These are phyloP conservation scores for Drosophila nikananu DNA, from an alignment of 1,140 invertebrate genomes.

Conservation along the genomic window DNA sequence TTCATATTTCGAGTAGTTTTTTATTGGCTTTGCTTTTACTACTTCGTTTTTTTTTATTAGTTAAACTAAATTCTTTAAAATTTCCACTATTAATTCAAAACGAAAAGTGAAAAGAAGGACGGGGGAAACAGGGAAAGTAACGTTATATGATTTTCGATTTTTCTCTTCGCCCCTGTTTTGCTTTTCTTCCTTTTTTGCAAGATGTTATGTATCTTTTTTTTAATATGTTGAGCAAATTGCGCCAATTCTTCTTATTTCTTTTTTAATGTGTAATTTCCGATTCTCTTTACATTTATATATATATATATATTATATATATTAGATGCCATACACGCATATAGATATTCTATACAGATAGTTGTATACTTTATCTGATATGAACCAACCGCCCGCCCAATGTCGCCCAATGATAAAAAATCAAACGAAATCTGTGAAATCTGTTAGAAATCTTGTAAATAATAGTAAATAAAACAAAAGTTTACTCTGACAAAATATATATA, in stretches of 20 bases:
- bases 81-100: slow-evolving; percentile 65
- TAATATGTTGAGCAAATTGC: slow-evolving; percentile 74
- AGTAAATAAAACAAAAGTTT: slow-evolving; percentile 34
- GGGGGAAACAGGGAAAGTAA: slow-evolving; percentile 34
- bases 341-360: slow-evolving; percentile 53
- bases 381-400: slow-evolving; percentile 21
- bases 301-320: slow-evolving; percentile 9
- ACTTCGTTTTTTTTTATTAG: slow-evolving; percentile 51
- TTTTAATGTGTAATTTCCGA: slow-evolving; percentile 12
- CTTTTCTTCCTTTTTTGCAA: not conserved
- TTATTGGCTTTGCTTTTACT: slow-evolving; percentile 43
- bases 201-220: slow-evolving; percentile 13
- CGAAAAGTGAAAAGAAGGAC: slow-evolving; percentile 1
- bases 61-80: slow-evolving; percentile 73
- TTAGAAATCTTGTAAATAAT: not conserved
- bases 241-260: slow-evolving; percentile 43
- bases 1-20: slow-evolving; percentile 32
- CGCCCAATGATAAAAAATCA: not conserved
- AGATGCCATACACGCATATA: slow-evolving; percentile 32
- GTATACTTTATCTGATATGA: slow-evolving; percentile 51
- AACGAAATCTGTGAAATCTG: slow-evolving; percentile 1
- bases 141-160: slow-evolving; percentile 16
- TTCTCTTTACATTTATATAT: slow-evolving; percentile 49
- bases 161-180: not conserved
- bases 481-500: slow-evolving; percentile 49